These are phyloP conservation scores for Zootoca vivipara DNA, from an alignment of 2,113 vertebrate genomes.

Conservation along the genomic window DNA sequence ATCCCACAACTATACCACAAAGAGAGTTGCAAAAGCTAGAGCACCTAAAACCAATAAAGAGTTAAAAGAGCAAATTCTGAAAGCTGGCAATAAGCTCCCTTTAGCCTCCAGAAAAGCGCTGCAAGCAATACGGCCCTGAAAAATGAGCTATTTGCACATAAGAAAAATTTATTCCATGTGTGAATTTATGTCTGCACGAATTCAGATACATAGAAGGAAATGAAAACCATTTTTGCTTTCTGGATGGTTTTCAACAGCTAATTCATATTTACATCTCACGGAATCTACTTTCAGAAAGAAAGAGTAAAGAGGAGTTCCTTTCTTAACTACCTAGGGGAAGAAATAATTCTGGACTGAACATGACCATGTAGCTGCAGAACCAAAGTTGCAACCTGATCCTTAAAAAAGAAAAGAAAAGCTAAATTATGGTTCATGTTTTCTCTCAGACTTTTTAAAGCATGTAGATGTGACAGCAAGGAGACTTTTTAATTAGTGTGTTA, in stretches of 20 bases:
- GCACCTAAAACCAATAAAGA: not conserved
- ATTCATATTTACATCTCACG: not conserved
- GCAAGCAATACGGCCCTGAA: not conserved
- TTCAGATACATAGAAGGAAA: constrained; percentile 24
- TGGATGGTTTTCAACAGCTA: constrained; percentile 2
- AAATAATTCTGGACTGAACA: not conserved
- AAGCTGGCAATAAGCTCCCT: not conserved
- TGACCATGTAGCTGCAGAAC: not conserved
- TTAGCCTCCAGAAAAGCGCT: not conserved
- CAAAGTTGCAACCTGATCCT: not conserved
- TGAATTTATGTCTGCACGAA: constrained; percentile 20
- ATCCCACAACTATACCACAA: not conserved
- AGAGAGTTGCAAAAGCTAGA: not conserved
- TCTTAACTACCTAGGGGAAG: not conserved
- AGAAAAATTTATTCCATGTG: not conserved
- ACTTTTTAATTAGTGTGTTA: not conserved
- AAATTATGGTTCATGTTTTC: not conserved
- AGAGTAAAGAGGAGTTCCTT: not conserved
- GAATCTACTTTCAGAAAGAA: not conserved
- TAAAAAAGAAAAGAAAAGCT: not conserved
- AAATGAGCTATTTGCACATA: constrained; percentile 11
- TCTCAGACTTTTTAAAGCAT: not conserved
- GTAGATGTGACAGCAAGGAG: not conserved
- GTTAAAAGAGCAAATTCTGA: constrained; percentile 11
- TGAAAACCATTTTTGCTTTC: constrained; percentile 5